These are phyloP conservation scores for Macrophya alboannulata DNA, from an alignment of 2,888 invertebrate species.

Conservation along the genomic window DNA sequence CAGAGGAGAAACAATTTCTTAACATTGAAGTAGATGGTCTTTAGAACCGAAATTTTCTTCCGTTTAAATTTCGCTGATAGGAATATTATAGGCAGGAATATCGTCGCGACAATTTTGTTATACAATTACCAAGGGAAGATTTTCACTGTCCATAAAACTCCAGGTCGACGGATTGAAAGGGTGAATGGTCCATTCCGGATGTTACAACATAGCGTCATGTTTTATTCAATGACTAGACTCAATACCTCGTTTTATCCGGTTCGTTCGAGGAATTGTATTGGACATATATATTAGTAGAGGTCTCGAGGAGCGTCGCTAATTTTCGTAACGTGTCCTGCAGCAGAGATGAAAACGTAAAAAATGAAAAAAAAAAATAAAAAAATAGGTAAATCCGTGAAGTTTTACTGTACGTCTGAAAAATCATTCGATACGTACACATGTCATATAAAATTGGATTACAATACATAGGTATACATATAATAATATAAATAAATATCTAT, in stretches of 20 bases:
- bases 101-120: background rate
- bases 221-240: constrained; percentile 42
- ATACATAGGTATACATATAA: background rate
- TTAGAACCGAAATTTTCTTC: background rate
- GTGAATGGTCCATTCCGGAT: constrained; percentile 12
- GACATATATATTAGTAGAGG: background rate
- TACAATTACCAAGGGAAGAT: too few relatives aligned
- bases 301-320: background rate
- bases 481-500: background rate
- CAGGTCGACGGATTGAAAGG: background rate
- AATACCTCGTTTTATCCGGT: constrained; percentile 14
- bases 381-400: too few relatives aligned
- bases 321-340: background rate
- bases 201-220: constrained; percentile 11
- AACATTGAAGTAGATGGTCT: background rate
- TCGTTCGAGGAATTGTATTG: background rate
- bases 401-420: background rate
- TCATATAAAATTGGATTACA: background rate
- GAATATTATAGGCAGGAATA: too few relatives aligned
- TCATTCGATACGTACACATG: background rate
- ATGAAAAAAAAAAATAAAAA: background rate
- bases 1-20: background rate
- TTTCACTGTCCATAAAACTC: constrained; percentile 9
- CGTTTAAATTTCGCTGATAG: background rate
- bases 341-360: background rate